These are phyloP conservation scores for Rhagoletis zephyria DNA, from an alignment of 1,140 invertebrate genomes.

Conservation along the genomic window DNA sequence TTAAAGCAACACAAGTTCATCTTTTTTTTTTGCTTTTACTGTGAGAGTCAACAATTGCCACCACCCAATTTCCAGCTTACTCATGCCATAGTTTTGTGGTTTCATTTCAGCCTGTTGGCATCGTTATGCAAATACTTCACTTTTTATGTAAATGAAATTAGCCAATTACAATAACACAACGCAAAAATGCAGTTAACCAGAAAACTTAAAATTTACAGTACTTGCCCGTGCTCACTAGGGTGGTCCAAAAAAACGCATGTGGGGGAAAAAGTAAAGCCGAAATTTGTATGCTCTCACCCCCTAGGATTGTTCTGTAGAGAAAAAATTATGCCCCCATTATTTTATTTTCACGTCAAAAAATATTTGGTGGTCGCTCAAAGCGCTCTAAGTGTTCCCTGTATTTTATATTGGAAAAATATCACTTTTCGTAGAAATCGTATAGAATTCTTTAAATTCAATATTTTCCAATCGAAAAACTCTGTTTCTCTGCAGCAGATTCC, in stretches of 20 bases:
- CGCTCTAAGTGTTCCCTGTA: no score
- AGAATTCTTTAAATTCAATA: no score
- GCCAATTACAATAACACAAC: conserved; percentile 36
- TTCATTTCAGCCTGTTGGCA: conserved; percentile 30
- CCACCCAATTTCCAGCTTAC: not conserved
- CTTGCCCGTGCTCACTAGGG: not conserved
- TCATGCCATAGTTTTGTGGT: not conserved
- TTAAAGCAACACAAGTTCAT: not conserved
- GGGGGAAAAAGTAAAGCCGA: no score
- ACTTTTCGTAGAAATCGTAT: no score
- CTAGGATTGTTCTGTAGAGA: no score
- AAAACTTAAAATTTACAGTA: conserved; percentile 1
- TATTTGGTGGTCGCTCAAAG: no score
- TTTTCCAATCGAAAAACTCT: no score
- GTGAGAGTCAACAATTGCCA: not conserved
- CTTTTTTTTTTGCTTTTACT: not conserved
- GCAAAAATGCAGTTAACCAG: conserved; percentile 33
- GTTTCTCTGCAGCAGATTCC: no score
- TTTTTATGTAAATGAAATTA: conserved; percentile 48
- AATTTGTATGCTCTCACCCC: no score
- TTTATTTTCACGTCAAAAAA: no score
- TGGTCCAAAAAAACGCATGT: not conserved
- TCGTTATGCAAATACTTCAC: conserved; percentile 50
- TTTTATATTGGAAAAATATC: no score
- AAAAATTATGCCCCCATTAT: no score